phyloP scores from a whole-genome alignment of 2,888 invertebrate genomes.

The Erebia aethiops region DNA sequence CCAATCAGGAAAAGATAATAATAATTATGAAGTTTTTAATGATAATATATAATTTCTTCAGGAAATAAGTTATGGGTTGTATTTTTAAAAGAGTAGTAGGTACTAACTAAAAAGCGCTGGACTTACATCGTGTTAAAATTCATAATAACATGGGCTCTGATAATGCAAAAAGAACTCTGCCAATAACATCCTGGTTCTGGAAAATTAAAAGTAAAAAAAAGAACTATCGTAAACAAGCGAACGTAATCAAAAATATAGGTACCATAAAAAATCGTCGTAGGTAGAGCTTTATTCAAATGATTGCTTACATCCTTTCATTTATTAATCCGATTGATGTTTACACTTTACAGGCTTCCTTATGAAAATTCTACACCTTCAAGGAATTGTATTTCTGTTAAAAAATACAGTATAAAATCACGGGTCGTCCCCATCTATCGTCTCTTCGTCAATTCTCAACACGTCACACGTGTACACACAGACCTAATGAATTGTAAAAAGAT shows the following conservation, averaged over 20 bases:
- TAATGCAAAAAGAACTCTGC: not conserved
- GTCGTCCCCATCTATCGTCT: not conserved
- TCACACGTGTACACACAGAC: not conserved
- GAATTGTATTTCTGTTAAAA: constrained; percentile 1
- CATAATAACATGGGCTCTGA: not conserved
- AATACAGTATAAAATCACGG: constrained; percentile 8
- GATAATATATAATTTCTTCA: no score
- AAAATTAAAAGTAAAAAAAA: no score
- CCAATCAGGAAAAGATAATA: no score
- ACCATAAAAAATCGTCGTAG: not conserved
- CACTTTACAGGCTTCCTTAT: constrained; percentile 9
- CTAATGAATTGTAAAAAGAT: no score
- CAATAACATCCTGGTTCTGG: not conserved
- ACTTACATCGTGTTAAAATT: no score
- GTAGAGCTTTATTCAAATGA: not conserved
- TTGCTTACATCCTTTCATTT: not conserved
- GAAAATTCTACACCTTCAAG: not conserved
- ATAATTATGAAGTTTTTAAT: no score
- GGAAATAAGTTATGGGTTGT: no score
- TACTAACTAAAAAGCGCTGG: no score
- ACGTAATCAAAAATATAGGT: not conserved
- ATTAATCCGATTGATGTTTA: constrained; percentile 1
- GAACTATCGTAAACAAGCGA: not conserved
- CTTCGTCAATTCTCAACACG: not conserved
- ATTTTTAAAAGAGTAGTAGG: no score